Evolutionary conservation across 37 sponge, comb jelly and placozoan species (phyloP), one percentile per base, ranked within the genome.

Genomic region (Oopsacas minuta): DNA sequence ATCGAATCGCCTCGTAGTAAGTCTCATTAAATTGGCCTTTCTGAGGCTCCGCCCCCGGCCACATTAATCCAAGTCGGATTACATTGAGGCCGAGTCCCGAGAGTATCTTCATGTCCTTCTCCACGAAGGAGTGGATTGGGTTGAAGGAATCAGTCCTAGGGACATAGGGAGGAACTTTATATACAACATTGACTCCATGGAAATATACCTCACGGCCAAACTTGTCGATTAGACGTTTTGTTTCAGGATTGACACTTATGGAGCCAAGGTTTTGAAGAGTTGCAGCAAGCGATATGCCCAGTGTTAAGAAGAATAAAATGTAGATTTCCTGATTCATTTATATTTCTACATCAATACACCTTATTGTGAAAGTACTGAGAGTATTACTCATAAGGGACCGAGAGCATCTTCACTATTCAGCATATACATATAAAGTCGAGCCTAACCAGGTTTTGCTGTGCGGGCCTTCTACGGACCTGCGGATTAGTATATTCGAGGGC

Each of bases 11-110:
- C 32, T 81, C 83, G 38, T 92, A 86, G 89, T 95, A 95, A 15
- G 91, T 91, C 46, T 92, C 86, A 52, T 95, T 95, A 85, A 88
- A 95, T 25, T 85, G 32, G 17, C 91, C 95, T 36, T 82, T 85
- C 81, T 84, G 52, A 20, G 95, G 91, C 61, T 95, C 95, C 23
- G 86, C 93, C 75, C 95, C 95, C 7, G 93, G 91, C 95, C 95
- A 95, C 95, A 95, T 95, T 88, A 92, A 87, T 0, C 95, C 95
- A 0, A 89, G 81, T 38, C 94, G 89, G 38, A 94, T 86, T 7
- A 84, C 91, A 85, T 94, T 94, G 17, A 94, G 87, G 22, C 94
- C 94, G 35, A 86, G 42, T 0, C 88, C 81, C 36, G 89, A 83
- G 52, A 94, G 69, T 23, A 83, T n/a, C 51, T 88, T 52, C 94